Percentiles rank a stretch among this genome's conserved stretches.
phyloP scores from a whole-genome alignment of 2,113 vertebrate species.

The Montifringilla adamsi region DNA sequence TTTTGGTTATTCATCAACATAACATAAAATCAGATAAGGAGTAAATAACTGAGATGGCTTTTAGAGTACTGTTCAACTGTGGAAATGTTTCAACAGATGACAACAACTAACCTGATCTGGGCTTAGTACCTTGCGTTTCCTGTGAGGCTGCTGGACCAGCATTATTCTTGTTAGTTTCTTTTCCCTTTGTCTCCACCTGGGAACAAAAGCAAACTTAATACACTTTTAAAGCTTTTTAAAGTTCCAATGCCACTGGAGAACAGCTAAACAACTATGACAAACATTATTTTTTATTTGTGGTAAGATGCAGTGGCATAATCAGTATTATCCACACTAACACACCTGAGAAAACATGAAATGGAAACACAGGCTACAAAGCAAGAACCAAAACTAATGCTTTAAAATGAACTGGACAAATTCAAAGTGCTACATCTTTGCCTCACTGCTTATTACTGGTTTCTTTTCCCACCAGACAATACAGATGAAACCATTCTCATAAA shows the following conservation, averaged over 20 bases:
- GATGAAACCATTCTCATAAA: neutral
- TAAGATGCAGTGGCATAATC: neutral
- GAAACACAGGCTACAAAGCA: neutral
- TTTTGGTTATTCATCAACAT: neutral
- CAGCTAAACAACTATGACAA: neutral
- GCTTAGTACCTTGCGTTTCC: constrained; percentile 68
- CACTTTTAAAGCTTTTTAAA: neutral
- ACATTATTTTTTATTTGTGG: accelerated
- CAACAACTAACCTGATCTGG: constrained; percentile 64
- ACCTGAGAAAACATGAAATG: neutral
- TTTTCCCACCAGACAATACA: neutral
- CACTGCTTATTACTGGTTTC: neutral
- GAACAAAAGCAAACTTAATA: constrained; percentile 12
- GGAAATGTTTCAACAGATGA: neutral
- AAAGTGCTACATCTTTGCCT: neutral
- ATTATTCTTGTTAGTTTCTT: constrained; percentile 73
- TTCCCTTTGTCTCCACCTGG: constrained; percentile 75
- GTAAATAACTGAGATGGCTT: neutral
- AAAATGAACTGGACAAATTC: neutral
- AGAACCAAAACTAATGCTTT: neutral
- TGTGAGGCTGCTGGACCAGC: constrained; percentile 51
- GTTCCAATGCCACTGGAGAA: neutral
- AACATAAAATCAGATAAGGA: neutral
- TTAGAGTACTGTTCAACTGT: neutral
- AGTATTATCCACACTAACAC: neutral